Evolutionary conservation across 2,888 invertebrate species (phyloP).

Genomic region (Odontocolon sp.): DNA sequence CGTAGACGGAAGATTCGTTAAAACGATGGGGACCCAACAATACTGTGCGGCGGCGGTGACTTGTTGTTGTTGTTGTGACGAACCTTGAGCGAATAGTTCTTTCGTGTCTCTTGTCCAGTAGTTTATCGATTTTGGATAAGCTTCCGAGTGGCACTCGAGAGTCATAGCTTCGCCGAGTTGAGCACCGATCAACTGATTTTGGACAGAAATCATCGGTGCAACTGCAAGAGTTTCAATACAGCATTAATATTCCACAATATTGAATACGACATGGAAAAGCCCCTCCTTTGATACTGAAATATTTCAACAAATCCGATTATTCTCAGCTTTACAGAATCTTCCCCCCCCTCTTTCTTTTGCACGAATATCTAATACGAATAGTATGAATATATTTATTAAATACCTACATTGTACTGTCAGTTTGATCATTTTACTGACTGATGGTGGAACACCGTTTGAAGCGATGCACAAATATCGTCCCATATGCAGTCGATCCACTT

Average conservation of each 20-base stretch:
- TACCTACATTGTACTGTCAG: constrained; percentile 82
- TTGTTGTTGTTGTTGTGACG: constrained; percentile 38
- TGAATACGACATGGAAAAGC: background rate
- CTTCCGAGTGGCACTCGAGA: constrained; percentile 83
- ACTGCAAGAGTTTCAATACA: too few relatives aligned
- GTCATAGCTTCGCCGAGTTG: constrained; percentile 82
- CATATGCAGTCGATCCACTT: constrained; percentile 82
- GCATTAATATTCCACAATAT: constrained; percentile 4
- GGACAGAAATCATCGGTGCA: constrained; percentile 83
- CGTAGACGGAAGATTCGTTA: too few relatives aligned
- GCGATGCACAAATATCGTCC: constrained; percentile 82
- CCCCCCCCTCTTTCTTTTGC: too few relatives aligned
- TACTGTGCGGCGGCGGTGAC: too few relatives aligned
- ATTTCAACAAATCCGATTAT: constrained; percentile 19
- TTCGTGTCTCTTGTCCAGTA: constrained; percentile 83
- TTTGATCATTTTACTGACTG: constrained; percentile 81
- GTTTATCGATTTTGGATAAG: constrained; percentile 83
- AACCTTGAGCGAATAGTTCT: constrained; percentile 82
- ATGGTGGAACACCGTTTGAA: constrained; percentile 82
- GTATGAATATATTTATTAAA: background rate
- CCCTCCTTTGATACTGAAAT: background rate
- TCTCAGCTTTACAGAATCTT: too few relatives aligned
- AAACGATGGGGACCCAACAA: background rate
- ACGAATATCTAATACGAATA: too few relatives aligned
- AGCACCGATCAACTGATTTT: constrained; percentile 83